phyloP scores from a whole-genome alignment of 2,888 invertebrate species.

The Lasioglossum malachurum region DNA sequence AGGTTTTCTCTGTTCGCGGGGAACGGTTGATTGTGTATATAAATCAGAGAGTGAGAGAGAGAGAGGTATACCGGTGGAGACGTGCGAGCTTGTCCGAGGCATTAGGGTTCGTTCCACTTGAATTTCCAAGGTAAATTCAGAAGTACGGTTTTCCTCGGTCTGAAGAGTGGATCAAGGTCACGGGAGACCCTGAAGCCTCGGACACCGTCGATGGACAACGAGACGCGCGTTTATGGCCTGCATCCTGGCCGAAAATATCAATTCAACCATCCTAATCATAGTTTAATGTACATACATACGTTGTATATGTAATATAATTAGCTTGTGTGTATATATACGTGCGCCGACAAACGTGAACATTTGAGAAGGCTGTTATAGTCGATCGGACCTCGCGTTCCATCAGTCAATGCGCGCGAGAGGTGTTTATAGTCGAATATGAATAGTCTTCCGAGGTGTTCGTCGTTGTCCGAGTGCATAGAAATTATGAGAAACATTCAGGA shows the following conservation, averaged over 20 bases:
- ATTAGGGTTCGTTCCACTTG: neutral
- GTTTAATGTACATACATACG: constrained; percentile 54
- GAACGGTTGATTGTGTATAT: constrained; percentile 17
- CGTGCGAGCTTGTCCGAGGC: neutral
- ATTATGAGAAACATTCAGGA: constrained; percentile 46
- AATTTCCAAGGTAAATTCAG: neutral
- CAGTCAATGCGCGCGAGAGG: neutral
- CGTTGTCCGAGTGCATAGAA: neutral
- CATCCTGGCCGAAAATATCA: constrained; percentile 44
- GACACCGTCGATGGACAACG: neutral
- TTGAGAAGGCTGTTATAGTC: neutral
- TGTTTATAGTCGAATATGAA: neutral
- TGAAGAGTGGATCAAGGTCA: neutral
- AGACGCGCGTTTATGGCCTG: constrained; percentile 3
- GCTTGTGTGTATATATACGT: constrained; percentile 45
- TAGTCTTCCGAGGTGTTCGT: neutral
- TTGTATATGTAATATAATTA: constrained; percentile 57
- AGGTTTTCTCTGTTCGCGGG: neutral
- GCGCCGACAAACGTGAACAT: constrained; percentile 17
- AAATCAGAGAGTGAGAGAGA: neutral
- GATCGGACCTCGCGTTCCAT: neutral
- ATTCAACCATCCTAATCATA: constrained; percentile 52
- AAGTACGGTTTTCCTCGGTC: neutral
- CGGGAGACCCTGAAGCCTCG: neutral
- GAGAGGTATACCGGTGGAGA: neutral